Base-by-base conservation (phyloP, 2,113 vertebrate genomes). In the Bombycilla garrulus region DNA sequence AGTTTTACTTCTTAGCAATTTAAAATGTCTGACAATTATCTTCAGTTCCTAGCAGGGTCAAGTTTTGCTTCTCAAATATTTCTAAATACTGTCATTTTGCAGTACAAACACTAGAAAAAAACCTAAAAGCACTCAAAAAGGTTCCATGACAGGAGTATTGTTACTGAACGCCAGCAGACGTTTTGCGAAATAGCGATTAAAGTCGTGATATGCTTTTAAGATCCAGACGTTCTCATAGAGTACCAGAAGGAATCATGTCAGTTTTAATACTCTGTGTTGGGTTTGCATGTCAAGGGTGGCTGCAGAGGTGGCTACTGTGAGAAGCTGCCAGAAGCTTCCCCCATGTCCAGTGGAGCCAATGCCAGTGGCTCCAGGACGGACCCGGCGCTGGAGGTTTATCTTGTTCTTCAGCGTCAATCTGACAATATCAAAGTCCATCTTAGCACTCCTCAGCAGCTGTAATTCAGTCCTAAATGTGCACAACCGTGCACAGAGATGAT, bases 41-140 rank as follows among this genome's bases (percentile, higher is more conserved):
- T 81, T 89, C 72, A 60, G 61, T 42, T 93, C 70, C 79, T 93
- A 93, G 73, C 86, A 81, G 81, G 92, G 91, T 94, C 92, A 87
- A 87, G 53, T 79, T 93, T 69, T 74, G 48, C 83, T 84, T 84
- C 83, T 85, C 81, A 92, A 93, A 84, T 76, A 87, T 91, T 92
- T 91, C 89, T 56, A 64, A 94, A 90, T 42, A 51, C 79, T 95
- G 82, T 71, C 48, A 42, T 71, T 78, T 66, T 10, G 10, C 58
- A 78, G 64, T 26, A 60, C 82, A 90, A 95, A 86, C 79, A 93
- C 29, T 6, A 69, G 57, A 51, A 70, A 66, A 65, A 72, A 90
- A 51, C 15, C 36, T 88, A 26, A 66, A 94, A 93, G n/a, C 70
- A 47, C 25, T 36, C 20, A 0, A 5, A 38, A 17, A 90, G 72